Percentiles rank a stretch among this genome's conserved stretches.
These are phyloP conservation scores for Cantharis lateralis DNA, from an alignment of 2,888 invertebrate genomes.

Conservation along the genomic window DNA sequence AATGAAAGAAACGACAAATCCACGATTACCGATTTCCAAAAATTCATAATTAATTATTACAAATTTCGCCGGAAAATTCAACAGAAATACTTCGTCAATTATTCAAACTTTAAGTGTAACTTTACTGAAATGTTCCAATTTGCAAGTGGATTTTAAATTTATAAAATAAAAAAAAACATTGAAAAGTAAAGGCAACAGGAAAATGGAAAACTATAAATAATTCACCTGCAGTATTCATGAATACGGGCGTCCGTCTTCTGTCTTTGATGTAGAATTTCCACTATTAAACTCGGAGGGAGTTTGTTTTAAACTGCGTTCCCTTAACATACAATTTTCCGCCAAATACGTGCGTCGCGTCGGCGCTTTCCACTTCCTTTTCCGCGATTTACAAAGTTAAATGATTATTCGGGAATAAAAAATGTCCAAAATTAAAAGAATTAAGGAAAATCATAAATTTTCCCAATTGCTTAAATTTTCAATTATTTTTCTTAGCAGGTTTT, in stretches of 20 bases:
- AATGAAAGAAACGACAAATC: not conserved
- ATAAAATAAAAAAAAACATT: not conserved
- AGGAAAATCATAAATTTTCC: not conserved
- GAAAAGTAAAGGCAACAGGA: not conserved
- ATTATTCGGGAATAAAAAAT: not conserved
- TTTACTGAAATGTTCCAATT: not conserved
- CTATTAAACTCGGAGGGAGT: slow-evolving; percentile 20
- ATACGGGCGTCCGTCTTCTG: not conserved
- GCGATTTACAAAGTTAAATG: not conserved
- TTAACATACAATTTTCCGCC: slow-evolving; percentile 30
- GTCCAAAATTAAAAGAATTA: not conserved
- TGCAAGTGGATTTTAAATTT: not conserved
- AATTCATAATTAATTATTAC: not conserved
- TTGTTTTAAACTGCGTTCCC: slow-evolving; percentile 32
- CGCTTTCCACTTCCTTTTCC: slow-evolving; percentile 30
- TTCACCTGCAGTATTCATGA: slow-evolving; percentile 12
- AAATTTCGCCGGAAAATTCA: not conserved
- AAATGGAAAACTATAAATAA: not conserved
- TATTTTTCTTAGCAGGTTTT: no score
- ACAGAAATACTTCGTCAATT: no score
- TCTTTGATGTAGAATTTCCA: slow-evolving; percentile 15
- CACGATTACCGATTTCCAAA: not conserved
- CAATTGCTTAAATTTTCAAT: not conserved
- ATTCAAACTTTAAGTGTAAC: not conserved
- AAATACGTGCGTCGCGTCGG: slow-evolving; percentile 35